These are phyloP conservation scores for Rhinophrynus dorsalis DNA, from an alignment of 2,797 vertebrate genomes.

Conservation along the genomic window DNA sequence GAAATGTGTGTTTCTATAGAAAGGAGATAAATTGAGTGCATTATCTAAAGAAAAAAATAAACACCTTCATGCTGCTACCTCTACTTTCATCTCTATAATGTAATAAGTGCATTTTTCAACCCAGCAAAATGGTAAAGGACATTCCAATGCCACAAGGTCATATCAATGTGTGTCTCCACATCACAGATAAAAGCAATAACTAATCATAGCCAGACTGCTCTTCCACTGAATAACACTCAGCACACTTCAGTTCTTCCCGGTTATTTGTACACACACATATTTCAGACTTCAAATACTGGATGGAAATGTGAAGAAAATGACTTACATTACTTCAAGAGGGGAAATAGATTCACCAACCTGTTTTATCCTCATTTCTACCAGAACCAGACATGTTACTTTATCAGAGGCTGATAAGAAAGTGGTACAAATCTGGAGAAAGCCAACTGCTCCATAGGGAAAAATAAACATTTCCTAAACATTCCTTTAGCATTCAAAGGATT, in stretches of 20 bases:
- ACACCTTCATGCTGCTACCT: background rate
- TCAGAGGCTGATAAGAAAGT: too few relatives aligned
- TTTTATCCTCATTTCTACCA: too few relatives aligned
- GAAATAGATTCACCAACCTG: too few relatives aligned
- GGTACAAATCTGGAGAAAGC: too few relatives aligned
- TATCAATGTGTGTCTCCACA: background rate
- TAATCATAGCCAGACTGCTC: background rate
- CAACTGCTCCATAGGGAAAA: too few relatives aligned
- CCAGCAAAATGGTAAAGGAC: constrained; percentile 6
- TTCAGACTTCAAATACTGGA: too few relatives aligned
- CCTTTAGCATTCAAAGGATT: too few relatives aligned
- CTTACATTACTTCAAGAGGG: too few relatives aligned
- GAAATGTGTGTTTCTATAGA: background rate
- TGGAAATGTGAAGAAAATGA: too few relatives aligned
- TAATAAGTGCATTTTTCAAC: constrained; percentile 29
- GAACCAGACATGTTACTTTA: too few relatives aligned
- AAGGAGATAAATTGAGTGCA: background rate
- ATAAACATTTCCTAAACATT: too few relatives aligned
- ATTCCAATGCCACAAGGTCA: constrained; percentile 19
- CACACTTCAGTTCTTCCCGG: background rate
- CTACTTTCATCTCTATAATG: constrained; percentile 27
- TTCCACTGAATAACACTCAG: background rate
- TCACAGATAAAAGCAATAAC: constrained; percentile 9
- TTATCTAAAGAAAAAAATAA: background rate
- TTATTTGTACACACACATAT: background rate